These are phyloP conservation scores for Dipodomys spectabilis DNA, from an alignment of 2,113 vertebrate species.

Conservation along the genomic window DNA sequence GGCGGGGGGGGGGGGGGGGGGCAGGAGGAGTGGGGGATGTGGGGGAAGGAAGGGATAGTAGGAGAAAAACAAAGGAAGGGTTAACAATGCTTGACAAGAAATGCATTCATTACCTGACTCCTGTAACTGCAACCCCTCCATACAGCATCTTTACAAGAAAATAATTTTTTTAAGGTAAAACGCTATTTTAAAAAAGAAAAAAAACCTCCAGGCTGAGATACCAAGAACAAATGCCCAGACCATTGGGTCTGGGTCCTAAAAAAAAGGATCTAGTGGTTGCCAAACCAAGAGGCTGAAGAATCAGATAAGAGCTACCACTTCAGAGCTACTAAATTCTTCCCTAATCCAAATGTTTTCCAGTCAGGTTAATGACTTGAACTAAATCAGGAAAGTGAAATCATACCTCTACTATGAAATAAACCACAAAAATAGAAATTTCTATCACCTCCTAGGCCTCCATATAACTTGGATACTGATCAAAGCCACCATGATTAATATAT, in stretches of 20 bases:
- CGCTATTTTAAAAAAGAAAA: neutral
- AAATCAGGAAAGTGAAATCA: neutral
- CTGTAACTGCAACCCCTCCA: too few species aligned
- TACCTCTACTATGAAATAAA: neutral
- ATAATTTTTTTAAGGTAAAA: too few species aligned
- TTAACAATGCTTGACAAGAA: too few species aligned
- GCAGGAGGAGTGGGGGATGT: too few species aligned
- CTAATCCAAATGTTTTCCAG: neutral
- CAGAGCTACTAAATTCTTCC: neutral
- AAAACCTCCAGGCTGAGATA: neutral
- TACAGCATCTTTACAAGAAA: too few species aligned
- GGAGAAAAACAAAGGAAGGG: too few species aligned
- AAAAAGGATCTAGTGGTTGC: neutral
- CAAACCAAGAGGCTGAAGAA: neutral
- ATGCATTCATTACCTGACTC: too few species aligned
- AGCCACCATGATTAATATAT: neutral
- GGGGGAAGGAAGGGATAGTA: too few species aligned
- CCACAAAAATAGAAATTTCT: neutral
- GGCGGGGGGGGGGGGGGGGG: too few species aligned
- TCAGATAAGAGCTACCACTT: neutral
- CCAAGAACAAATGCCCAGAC: neutral
- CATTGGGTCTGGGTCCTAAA: accelerated
- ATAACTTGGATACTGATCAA: neutral
- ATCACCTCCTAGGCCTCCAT: neutral
- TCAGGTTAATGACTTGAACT: neutral